Percentiles rank a stretch among this genome's conserved stretches.
Evolutionary conservation across 2,113 vertebrate species (phyloP).

Genomic region (Nestor notabilis): DNA sequence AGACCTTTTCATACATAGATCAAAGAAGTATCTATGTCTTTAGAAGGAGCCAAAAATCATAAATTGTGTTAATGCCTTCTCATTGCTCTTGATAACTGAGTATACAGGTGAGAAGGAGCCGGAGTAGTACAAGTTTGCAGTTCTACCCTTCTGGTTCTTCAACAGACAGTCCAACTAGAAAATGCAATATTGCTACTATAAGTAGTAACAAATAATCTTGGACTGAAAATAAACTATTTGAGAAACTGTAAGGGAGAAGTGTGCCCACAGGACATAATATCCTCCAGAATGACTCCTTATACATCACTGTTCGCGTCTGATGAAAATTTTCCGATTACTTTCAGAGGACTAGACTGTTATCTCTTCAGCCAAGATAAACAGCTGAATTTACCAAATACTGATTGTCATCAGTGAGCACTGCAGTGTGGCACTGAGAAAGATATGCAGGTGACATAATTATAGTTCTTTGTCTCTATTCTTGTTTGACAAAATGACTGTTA

Average conservation of each 20-base stretch:
- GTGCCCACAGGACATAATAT: slow-evolving; percentile 29
- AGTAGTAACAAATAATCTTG: slow-evolving; percentile 9
- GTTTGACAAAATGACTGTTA: background rate
- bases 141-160: background rate
- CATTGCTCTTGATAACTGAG: background rate
- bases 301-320: slow-evolving; percentile 5
- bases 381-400: background rate
- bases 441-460: background rate
- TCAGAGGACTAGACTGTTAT: background rate
- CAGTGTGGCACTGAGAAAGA: background rate
- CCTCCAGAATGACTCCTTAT: background rate
- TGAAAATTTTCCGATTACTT: slow-evolving; percentile 36
- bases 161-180: background rate
- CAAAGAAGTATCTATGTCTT: background rate
- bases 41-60: background rate
- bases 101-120: background rate
- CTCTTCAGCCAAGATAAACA: background rate
- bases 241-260: background rate
- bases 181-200: background rate
- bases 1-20: background rate
- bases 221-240: background rate
- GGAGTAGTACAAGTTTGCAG: background rate
- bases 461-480: background rate
- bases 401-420: background rate
- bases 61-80: background rate